Conservation (phyloP, 2,888 invertebrate species). For the Oligia latruncula region DNA sequence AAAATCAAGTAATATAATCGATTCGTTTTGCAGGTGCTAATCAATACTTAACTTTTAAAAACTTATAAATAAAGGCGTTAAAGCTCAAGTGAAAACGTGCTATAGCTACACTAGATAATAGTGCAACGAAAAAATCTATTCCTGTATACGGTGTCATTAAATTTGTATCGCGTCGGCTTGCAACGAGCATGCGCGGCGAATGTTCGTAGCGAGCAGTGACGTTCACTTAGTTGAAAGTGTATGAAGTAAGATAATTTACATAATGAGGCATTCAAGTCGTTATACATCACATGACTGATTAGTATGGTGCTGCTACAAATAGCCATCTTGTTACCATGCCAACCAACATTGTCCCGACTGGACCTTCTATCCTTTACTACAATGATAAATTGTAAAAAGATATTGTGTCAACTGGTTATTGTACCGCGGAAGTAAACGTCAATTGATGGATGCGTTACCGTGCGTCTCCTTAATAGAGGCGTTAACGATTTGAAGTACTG, state of each 20-base stretch:
- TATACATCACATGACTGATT: background rate
- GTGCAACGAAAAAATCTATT: background rate
- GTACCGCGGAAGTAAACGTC: conserved; percentile 56
- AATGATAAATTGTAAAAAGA: background rate
- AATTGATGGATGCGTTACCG: conserved; percentile 51
- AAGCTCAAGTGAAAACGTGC: too few relatives aligned
- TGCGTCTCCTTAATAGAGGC: conserved; percentile 26
- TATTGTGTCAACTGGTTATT: conserved; percentile 46
- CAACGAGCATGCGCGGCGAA: background rate
- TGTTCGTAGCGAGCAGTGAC: background rate
- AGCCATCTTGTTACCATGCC: background rate
- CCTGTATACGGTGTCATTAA: too few relatives aligned
- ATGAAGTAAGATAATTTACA: background rate
- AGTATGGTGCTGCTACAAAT: background rate
- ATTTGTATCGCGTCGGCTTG: too few relatives aligned
- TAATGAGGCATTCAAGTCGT: background rate
- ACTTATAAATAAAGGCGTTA: background rate
- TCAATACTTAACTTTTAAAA: too few relatives aligned
- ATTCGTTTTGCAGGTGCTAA: too few relatives aligned
- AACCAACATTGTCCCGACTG: background rate
- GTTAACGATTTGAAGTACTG: conserved; percentile 39
- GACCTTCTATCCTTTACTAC: conserved; percentile 28
- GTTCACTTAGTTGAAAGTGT: too few relatives aligned
- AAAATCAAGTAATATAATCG: background rate
- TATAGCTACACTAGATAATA: background rate